These are phyloP conservation scores for Eubasilissa regina DNA, from an alignment of 1,140 invertebrate species.

Conservation along the genomic window DNA sequence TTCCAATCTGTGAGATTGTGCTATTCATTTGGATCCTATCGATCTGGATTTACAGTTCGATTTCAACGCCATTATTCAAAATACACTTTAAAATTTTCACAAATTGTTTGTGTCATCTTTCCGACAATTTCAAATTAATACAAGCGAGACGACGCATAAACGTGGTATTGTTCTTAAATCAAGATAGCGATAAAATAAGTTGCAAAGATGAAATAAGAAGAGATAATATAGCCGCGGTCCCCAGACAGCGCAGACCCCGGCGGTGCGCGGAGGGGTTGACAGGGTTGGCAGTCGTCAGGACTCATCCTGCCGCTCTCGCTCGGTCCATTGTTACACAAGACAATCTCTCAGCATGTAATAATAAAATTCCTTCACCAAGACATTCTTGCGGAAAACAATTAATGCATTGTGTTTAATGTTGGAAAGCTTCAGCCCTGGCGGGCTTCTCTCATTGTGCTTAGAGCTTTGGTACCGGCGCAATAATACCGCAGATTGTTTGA, in stretches of 20 bases:
- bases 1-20: too few species aligned
- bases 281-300: constrained; percentile 15
- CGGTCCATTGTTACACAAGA: constrained; percentile 50
- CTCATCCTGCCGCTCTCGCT: not conserved
- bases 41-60: too few species aligned
- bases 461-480: not conserved
- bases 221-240: not conserved
- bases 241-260: not conserved
- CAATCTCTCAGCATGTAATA: constrained; percentile 53
- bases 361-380: constrained; percentile 57
- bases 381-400: constrained; percentile 60
- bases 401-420: constrained; percentile 56
- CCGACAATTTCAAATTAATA: too few species aligned
- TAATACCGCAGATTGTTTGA: too few species aligned
- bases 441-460: constrained; percentile 31
- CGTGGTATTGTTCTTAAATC: too few species aligned
- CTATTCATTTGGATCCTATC: too few species aligned
- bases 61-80: too few species aligned
- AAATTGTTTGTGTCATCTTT: too few species aligned
- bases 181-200: too few species aligned
- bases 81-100: too few species aligned
- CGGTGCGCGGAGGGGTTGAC: not conserved
- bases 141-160: too few species aligned
- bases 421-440: constrained; percentile 23
- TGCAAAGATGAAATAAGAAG: not conserved